Percentiles rank a stretch among this genome's conserved stretches.
Evolutionary conservation across 2,797 vertebrate genomes (phyloP).

Genomic region (Nasua narica): DNA sequence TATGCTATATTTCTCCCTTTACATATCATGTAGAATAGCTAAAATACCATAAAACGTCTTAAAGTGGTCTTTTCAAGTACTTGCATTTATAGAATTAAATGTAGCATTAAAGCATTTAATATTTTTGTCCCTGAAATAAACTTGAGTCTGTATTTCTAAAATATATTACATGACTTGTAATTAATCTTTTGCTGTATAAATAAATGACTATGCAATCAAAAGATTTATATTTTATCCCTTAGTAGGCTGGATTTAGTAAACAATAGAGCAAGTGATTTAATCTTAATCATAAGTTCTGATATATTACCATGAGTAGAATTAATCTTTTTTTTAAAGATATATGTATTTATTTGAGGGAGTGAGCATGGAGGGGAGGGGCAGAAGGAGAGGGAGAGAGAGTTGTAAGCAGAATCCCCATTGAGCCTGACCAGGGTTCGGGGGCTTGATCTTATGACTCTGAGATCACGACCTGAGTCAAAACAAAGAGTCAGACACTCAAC

Average conservation of each 20-base stretch:
- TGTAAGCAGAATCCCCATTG: not conserved
- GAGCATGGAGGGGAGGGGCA: not conserved
- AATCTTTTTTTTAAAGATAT: not conserved
- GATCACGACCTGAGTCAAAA: not conserved
- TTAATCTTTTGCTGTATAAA: not conserved
- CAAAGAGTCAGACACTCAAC: not conserved
- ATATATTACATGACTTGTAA: not conserved
- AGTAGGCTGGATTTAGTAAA: not conserved
- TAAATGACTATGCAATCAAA: not conserved
- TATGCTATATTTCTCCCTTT: not conserved
- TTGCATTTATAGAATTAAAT: not conserved
- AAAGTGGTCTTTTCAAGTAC: not conserved
- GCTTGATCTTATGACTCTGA: not conserved
- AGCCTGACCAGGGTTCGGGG: not conserved
- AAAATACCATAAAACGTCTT: not conserved
- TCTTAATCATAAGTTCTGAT: not conserved
- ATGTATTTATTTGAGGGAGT: not conserved
- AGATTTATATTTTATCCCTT: not conserved
- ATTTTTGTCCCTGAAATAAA: slow-evolving; percentile 29
- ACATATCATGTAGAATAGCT: not conserved
- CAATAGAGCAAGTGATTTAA: not conserved
- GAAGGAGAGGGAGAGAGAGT: not conserved
- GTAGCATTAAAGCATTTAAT: not conserved
- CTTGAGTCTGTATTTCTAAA: not conserved
- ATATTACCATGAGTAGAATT: not conserved